Evolutionary conservation across 2,797 vertebrate genomes (phyloP).

Genomic region (Rachycentron canadum): DNA sequence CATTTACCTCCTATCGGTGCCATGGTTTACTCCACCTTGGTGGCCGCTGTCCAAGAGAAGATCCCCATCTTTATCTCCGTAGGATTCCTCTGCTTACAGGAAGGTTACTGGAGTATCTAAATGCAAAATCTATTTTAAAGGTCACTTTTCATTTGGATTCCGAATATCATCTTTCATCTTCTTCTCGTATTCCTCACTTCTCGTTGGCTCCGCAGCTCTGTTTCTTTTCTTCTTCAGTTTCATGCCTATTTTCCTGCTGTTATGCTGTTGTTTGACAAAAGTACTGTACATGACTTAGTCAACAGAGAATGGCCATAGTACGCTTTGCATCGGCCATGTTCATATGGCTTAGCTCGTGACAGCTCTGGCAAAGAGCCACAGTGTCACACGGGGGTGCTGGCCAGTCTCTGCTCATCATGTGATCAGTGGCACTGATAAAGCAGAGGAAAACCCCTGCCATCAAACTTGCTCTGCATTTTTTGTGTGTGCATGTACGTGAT

Average conservation of each 20-base stretch:
- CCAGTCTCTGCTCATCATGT: constrained; percentile 41
- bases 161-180: constrained; percentile 53
- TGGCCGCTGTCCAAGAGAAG: constrained; percentile 63
- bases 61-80: constrained; percentile 77
- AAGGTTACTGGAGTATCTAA: constrained; percentile 74
- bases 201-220: constrained; percentile 26
- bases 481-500: constrained; percentile 31
- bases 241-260: constrained; percentile 32
- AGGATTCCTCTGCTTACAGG: constrained; percentile 69
- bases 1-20: constrained; percentile 77
- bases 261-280: constrained; percentile 56
- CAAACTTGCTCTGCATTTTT: constrained; percentile 20
- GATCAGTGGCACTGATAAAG: constrained; percentile 57
- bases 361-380: constrained; percentile 59
- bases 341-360: constrained; percentile 53
- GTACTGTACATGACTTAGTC: constrained; percentile 59
- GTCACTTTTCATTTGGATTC: constrained; percentile 75
- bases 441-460: constrained; percentile 29
- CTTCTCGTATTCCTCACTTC: constrained; percentile 30
- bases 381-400: constrained; percentile 40
- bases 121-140: constrained; percentile 79
- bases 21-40: constrained; percentile 66
- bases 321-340: constrained; percentile 54
- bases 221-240: constrained; percentile 23
- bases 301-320: constrained; percentile 57